Evolutionary conservation across 2,888 invertebrate genomes (phyloP), one percentile per base, ranked within the genome.

Genomic region (Troides aeacus): DNA sequence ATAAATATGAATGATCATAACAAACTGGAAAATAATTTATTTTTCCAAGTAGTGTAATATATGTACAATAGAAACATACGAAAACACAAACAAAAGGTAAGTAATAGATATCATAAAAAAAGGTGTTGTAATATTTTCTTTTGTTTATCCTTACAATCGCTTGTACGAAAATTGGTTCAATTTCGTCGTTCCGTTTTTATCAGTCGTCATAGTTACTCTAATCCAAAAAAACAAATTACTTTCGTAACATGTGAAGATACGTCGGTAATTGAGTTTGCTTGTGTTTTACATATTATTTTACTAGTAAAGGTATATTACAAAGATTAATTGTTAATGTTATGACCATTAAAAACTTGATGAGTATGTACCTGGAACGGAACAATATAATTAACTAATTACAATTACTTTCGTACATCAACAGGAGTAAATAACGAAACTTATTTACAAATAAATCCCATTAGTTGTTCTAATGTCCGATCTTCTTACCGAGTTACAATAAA

Each of bases 91-190:
- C 15, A 46, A 46, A 46, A 12, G 12, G 46, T 46, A 15, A 12
- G 46, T 60, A 30, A 46, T 50, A 46, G 17, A 50, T 46, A 60
- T 60, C 60, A 10, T 30, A 17, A 36, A 30, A 21, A 66, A 60
- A 3, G 36, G 36, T 60, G 30, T 50, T 53, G 12, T 39, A 59
- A 46, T 66, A 17, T 46, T 15, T 61, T 67, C 71, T 71, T 72
- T 73, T 70, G 69, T 74, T 72, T 71, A 72, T 70, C 79, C 79
- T 78, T 75, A 76, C 79, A 78, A 79, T 81, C 84, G 81, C 83
- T 88, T 86, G 82, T 86, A 87, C 87, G 87, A 84, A 87, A 87
- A 88, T 88, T 74, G 76, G 78, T 81, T 77, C 81, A 82, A 83
- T 84, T 86, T 85, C 77, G 75, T 77, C 77, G 75, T 79, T 82